These are phyloP conservation scores for Naja naja DNA, from an alignment of 2,113 vertebrate species.

Conservation along the genomic window DNA sequence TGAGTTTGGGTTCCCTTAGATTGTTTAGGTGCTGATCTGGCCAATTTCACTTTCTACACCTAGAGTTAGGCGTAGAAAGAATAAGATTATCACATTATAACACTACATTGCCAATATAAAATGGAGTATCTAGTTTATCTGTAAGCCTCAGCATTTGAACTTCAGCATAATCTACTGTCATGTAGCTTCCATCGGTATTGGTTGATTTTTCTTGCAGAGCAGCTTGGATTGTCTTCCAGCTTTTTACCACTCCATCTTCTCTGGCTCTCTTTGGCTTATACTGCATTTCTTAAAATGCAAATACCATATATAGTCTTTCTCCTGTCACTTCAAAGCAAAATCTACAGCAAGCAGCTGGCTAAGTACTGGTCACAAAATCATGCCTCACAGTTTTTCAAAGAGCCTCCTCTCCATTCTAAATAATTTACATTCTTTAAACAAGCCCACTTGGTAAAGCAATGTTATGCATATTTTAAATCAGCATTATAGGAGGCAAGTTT, in stretches of 20 bases:
- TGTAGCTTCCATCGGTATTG: neutral
- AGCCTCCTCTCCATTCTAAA: accelerated
- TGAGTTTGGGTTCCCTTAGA: neutral
- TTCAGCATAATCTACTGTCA: neutral
- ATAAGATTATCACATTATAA: neutral
- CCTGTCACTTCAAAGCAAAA: neutral
- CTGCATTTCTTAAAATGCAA: neutral
- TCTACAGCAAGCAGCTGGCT: neutral
- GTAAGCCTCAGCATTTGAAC: neutral
- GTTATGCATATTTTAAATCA: constrained; percentile 45
- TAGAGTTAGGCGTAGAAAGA: neutral
- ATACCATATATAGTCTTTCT: neutral
- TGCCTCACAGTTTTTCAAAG: accelerated
- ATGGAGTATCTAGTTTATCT: neutral
- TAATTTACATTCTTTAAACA: constrained; percentile 12
- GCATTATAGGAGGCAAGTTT: constrained; percentile 66
- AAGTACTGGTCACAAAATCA: neutral
- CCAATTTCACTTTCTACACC: neutral
- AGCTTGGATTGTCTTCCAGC: neutral
- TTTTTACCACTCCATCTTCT: neutral
- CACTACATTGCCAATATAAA: neutral
- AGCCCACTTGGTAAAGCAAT: neutral
- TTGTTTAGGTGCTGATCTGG: neutral
- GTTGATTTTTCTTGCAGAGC: neutral
- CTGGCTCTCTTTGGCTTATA: neutral